Evolutionary conservation across 2,888 invertebrate genomes (phyloP).

Genomic region (Parascotia fuliginaria): DNA sequence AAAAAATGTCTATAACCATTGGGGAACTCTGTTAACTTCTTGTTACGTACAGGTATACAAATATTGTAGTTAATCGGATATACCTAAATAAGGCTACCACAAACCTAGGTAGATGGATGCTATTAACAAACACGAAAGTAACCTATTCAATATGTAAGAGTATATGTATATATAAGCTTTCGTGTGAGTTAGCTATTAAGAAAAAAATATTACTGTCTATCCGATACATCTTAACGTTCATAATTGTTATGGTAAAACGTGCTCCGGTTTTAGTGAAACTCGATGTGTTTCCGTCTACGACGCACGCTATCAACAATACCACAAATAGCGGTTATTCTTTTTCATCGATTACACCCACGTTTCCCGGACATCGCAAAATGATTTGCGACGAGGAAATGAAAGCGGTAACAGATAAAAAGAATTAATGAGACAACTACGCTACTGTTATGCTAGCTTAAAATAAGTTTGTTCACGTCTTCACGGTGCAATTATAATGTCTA

Average conservation of each 20-base stretch:
- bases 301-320: conserved; percentile 23
- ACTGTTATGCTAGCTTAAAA: not conserved
- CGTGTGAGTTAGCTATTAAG: not conserved
- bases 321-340: conserved; percentile 38
- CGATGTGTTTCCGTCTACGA: conserved; percentile 16
- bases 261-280: conserved; percentile 26
- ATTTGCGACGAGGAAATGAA: conserved; percentile 51
- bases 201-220: conserved; percentile 1
- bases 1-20: too few species aligned
- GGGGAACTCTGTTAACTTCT: too few species aligned
- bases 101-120: too few species aligned
- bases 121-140: too few species aligned
- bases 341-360: conserved; percentile 22
- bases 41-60: too few species aligned
- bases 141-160: too few species aligned
- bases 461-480: too few species aligned
- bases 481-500: too few species aligned
- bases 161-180: too few species aligned
- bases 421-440: conserved; percentile 7
- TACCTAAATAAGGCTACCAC: too few species aligned
- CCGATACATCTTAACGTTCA: conserved; percentile 11
- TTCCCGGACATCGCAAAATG: conserved; percentile 52
- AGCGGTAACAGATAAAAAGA: conserved; percentile 32
- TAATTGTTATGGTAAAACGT: conserved; percentile 10
- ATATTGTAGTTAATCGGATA: too few species aligned